Percentiles rank a stretch among this genome's conserved stretches.
phyloP scores from a whole-genome alignment of 2,888 invertebrate genomes.

The Criorhina ranunculi region DNA sequence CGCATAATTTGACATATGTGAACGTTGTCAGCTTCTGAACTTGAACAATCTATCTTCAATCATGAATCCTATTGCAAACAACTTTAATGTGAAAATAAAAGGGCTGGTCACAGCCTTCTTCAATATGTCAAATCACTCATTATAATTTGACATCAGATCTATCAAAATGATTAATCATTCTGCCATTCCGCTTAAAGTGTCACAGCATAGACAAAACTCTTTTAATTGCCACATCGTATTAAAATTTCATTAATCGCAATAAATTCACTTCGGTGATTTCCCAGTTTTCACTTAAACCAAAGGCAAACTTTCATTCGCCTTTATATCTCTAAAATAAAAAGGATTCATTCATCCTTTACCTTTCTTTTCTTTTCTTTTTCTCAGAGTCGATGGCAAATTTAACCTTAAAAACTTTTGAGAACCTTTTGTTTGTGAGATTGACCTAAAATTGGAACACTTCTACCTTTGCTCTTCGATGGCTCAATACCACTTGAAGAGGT shows the following conservation, averaged over 20 bases:
- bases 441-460: conserved; percentile 62
- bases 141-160: not conserved
- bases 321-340: not conserved
- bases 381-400: conserved; percentile 3
- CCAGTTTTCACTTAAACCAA: not conserved
- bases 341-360: not conserved
- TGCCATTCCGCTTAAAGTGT: conserved; percentile 1
- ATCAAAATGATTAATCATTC: conserved; percentile 39
- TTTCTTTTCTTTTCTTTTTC: not conserved
- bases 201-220: not conserved
- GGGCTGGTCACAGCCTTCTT: not conserved
- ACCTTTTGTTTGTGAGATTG: conserved; percentile 46
- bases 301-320: not conserved
- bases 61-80: not conserved
- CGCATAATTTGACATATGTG: too few relatives aligned
- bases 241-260: conserved; percentile 62
- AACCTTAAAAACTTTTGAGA: conserved; percentile 51
- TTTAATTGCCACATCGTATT: conserved; percentile 42
- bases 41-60: too few relatives aligned
- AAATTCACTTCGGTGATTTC: conserved; percentile 24
- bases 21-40: too few relatives aligned
- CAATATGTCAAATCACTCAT: conserved; percentile 6
- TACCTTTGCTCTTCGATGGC: conserved; percentile 64
- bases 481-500: conserved; percentile 54
- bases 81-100: not conserved